Conservation (phyloP, 2,797 vertebrate genomes). For the Clarias laeviceps region DNA sequence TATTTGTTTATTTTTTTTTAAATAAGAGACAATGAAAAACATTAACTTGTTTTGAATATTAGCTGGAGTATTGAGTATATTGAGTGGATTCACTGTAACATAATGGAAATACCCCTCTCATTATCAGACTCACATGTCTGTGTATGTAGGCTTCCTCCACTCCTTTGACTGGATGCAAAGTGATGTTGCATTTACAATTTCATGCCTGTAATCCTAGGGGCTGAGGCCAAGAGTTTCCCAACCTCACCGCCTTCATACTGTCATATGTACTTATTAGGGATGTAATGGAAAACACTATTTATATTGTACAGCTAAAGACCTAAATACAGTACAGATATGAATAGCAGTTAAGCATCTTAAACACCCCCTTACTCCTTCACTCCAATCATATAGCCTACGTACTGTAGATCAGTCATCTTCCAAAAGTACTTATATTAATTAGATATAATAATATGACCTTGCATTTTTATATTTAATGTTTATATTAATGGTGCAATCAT, state of each 20-base stretch:
- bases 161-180: background rate
- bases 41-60: conserved; percentile 10
- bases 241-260: background rate
- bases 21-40: conserved; percentile 11
- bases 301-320: background rate
- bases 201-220: conserved; percentile 20
- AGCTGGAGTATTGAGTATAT: conserved; percentile 24
- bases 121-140: conserved; percentile 23
- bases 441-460: background rate
- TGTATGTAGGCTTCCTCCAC: conserved; percentile 9
- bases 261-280: background rate
- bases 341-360: background rate
- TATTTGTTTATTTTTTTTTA: too few relatives aligned
- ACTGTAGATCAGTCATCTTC: background rate
- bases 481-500: background rate
- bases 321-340: background rate
- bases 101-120: conserved; percentile 28
- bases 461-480: background rate
- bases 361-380: background rate
- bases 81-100: conserved; percentile 12
- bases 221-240: conserved; percentile 4
- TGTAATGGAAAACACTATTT: background rate
- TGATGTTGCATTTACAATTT: conserved; percentile 14
- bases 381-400: background rate
- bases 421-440: background rate